Percentiles rank a stretch among this genome's conserved stretches.
phyloP scores from a whole-genome alignment of 2,797 vertebrate species.

The Loris lydekkerianus region DNA sequence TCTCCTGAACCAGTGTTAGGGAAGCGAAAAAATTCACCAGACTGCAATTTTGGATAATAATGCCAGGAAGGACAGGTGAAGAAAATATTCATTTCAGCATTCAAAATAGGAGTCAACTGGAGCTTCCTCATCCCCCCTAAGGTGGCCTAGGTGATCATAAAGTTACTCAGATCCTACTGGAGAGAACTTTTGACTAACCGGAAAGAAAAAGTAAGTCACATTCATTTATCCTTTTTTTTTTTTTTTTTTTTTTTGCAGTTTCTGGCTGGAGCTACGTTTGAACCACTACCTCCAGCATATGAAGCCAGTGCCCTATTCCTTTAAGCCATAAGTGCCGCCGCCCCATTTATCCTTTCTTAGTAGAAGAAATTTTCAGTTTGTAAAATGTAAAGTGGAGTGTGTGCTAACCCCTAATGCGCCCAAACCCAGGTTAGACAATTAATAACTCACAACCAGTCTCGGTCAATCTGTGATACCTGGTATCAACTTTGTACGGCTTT shows the following conservation, averaged over 20 bases:
- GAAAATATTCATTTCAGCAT: background rate
- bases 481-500: background rate
- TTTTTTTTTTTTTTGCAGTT: too few relatives aligned
- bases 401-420: background rate
- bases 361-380: background rate
- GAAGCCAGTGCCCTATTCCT: too few relatives aligned
- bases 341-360: background rate
- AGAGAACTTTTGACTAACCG: background rate
- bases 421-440: accelerated
- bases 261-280: too few relatives aligned
- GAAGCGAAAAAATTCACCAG: background rate
- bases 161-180: background rate
- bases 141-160: background rate
- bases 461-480: background rate
- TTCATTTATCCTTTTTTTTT: background rate
- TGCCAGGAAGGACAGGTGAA: too few relatives aligned
- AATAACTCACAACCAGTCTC: background rate
- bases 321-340: too few relatives aligned
- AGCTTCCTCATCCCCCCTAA: background rate
- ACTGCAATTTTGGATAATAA: background rate
- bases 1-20: background rate
- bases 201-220: too few relatives aligned
- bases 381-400: background rate
- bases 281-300: too few relatives aligned
- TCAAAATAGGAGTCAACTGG: background rate